phyloP scores from a whole-genome alignment of 2,113 vertebrate genomes.

The Copsychus sechellarum region DNA sequence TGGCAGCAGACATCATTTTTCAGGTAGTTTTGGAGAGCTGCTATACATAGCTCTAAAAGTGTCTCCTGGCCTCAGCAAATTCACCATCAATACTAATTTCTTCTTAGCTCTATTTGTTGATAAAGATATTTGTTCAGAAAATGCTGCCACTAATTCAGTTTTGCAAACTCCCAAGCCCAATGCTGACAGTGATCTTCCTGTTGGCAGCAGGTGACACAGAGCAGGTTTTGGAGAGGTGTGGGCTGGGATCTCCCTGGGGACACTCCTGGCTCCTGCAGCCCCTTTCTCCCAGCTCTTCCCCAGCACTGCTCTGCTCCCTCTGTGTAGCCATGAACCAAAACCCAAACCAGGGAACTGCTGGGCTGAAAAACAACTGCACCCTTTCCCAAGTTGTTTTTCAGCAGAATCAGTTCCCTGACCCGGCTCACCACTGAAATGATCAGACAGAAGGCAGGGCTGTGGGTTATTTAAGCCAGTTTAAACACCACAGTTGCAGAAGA shows the following conservation, averaged over 20 bases:
- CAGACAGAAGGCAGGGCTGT: background rate
- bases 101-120: background rate
- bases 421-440: background rate
- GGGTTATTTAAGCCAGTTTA: background rate
- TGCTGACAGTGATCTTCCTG: background rate
- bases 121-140: conserved; percentile 12
- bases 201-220: background rate
- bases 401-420: background rate
- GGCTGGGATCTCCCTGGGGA: background rate
- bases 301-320: background rate
- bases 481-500: background rate
- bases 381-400: background rate
- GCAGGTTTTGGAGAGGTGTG: background rate
- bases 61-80: background rate
- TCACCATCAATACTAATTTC: background rate
- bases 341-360: background rate
- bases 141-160: background rate
- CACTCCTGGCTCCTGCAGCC: background rate
- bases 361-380: background rate
- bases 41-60: background rate
- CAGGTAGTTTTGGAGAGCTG: background rate
- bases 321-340: background rate
- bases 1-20: conserved; percentile 49
- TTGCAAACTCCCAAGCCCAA: background rate
- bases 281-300: background rate